Conservation (phyloP, 2,888 invertebrate species). For the Conomelus anceps region DNA sequence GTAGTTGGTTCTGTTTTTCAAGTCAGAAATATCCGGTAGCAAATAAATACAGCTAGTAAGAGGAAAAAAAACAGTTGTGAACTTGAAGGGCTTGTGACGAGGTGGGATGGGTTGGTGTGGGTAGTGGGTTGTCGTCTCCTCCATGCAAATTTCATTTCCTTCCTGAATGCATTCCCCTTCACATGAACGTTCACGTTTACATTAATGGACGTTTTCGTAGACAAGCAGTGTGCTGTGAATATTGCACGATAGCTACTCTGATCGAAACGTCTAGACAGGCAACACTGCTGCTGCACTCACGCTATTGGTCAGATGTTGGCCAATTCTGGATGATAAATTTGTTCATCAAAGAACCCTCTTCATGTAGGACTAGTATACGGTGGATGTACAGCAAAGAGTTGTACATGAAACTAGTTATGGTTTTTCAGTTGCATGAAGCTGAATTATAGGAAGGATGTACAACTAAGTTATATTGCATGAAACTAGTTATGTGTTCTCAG, state of each 20-base stretch:
- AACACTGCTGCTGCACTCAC: background rate
- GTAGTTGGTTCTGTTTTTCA: no score
- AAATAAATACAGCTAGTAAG: background rate
- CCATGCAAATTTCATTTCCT: background rate
- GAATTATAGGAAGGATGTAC: no score
- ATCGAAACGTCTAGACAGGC: background rate
- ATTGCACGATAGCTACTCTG: background rate
- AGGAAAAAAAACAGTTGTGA: background rate
- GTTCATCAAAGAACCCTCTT: background rate
- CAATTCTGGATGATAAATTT: background rate
- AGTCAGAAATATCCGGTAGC: background rate
- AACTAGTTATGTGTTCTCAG: no score
- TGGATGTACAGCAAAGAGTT: no score
- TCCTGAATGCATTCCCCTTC: background rate
- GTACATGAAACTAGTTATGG: no score
- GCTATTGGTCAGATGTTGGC: background rate
- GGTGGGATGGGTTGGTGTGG: no score
- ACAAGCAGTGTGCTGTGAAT: background rate
- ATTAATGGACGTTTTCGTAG: background rate
- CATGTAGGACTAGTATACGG: no score
- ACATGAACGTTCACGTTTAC: background rate
- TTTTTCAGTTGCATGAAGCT: no score
- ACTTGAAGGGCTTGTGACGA: background rate
- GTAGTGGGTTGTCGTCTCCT: background rate
- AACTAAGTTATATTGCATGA: no score